Conservation (phyloP, 64 coral and sea anemone genomes). For the Stichodactyla mertensii region DNA sequence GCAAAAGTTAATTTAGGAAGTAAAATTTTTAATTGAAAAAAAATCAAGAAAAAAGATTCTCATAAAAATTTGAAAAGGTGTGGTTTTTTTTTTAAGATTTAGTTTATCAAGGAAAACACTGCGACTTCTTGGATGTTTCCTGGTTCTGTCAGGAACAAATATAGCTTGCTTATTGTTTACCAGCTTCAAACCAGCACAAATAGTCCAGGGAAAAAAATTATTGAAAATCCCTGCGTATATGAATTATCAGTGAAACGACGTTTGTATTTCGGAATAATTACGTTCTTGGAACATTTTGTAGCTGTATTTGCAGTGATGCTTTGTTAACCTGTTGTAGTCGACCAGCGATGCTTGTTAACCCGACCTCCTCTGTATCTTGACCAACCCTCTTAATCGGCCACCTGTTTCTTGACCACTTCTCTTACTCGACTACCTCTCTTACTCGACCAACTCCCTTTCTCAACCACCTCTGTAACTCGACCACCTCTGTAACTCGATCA, state of each 20-base stretch:
- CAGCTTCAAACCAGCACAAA: background rate
- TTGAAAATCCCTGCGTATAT: background rate
- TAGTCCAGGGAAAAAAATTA: background rate
- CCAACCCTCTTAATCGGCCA: background rate
- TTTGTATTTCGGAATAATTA: no score
- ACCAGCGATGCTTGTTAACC: no score
- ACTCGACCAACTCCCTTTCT: background rate
- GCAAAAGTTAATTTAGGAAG: no score
- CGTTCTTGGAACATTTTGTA: no score
- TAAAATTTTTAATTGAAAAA: no score
- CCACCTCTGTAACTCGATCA: background rate
- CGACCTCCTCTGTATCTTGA: background rate
- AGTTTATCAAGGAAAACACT: background rate
- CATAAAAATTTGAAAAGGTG: background rate
- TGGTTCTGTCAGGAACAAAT: background rate
- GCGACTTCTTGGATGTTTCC: background rate
- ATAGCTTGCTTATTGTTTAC: background rate
- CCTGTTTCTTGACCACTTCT: no score
- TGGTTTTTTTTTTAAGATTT: background rate
- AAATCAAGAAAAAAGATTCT: no score
- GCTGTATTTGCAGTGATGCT: no score
- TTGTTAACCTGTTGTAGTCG: background rate
- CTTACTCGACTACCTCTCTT: background rate
- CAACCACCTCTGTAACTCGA: background rate
- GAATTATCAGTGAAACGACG: no score